phyloP scores from a whole-genome alignment of 2,113 vertebrate genomes.

The Syngnathoides biaculeatus region DNA sequence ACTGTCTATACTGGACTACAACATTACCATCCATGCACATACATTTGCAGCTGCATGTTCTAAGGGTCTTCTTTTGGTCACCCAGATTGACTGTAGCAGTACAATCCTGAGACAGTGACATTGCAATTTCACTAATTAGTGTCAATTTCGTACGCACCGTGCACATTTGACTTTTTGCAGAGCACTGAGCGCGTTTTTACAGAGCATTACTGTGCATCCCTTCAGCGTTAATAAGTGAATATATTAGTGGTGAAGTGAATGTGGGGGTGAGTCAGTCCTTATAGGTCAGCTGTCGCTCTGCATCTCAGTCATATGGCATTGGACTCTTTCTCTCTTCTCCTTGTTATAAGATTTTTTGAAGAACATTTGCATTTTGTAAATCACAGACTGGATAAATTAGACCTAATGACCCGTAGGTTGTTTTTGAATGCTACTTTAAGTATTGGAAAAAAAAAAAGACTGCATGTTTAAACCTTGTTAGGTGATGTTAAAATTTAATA shows the following conservation, averaged over 20 bases:
- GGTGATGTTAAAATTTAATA: slow-evolving; percentile 1
- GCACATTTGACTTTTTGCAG: slow-evolving; percentile 6
- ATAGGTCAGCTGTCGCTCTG: slow-evolving; percentile 76
- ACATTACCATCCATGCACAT: background rate
- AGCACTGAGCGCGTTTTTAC: slow-evolving; percentile 19
- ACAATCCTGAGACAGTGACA: background rate
- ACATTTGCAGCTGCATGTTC: background rate
- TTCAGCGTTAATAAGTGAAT: slow-evolving; percentile 65
- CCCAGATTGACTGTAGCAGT: background rate
- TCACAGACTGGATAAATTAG: slow-evolving; percentile 4
- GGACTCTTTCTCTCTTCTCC: slow-evolving; percentile 38
- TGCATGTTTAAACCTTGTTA: slow-evolving; percentile 2
- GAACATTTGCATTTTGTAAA: slow-evolving; percentile 9
- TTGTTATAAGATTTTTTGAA: slow-evolving; percentile 7
- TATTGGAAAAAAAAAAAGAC: background rate
- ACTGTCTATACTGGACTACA: background rate
- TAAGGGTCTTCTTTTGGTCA: background rate
- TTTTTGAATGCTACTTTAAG: slow-evolving; percentile 3
- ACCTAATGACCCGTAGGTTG: background rate
- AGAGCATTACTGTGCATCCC: slow-evolving; percentile 49
- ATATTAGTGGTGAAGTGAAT: slow-evolving; percentile 71
- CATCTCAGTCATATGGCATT: slow-evolving; percentile 67
- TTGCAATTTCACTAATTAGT: background rate
- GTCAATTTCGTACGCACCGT: slow-evolving; percentile 8
- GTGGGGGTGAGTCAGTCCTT: slow-evolving; percentile 71